phyloP scores from a whole-genome alignment of 1,140 invertebrate genomes.

The Oryzaephilus surinamensis region DNA sequence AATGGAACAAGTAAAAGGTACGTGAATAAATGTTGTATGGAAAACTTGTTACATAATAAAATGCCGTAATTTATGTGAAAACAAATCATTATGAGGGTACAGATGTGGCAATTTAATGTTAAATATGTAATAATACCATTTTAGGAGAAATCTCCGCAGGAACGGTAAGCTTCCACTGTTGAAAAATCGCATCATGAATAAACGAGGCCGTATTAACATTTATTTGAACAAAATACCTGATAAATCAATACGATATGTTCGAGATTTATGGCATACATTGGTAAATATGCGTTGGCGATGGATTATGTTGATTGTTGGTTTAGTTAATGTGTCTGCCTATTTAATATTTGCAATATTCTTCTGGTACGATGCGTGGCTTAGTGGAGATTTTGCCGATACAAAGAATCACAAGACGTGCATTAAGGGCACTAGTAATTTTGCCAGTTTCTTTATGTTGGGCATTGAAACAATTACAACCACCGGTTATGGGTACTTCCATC shows the following conservation, averaged over 20 bases:
- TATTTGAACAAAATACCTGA: constrained; percentile 18
- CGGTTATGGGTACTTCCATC: constrained; percentile 21
- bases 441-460: constrained; percentile 21
- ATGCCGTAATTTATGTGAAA: too few species aligned
- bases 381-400: constrained; percentile 17
- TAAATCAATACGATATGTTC: constrained; percentile 15
- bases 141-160: too few species aligned
- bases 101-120: too few species aligned
- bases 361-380: constrained; percentile 18
- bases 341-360: constrained; percentile 14
- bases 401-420: constrained; percentile 9
- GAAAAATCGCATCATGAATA: constrained; percentile 16
- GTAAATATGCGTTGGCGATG: constrained; percentile 22
- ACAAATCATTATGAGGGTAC: too few species aligned
- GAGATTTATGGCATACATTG: constrained; percentile 19
- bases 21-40: too few species aligned
- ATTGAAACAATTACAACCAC: constrained; percentile 23
- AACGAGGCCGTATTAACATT: constrained; percentile 15
- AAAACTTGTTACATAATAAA: too few species aligned
- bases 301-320: constrained; percentile 12
- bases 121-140: too few species aligned
- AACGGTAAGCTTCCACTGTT: too few species aligned
- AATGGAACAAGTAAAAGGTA: too few species aligned
- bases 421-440: constrained; percentile 11
- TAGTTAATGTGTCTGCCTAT: constrained; percentile 16